Evolutionary conservation across 2,113 vertebrate species (phyloP), one percentile per base, ranked within the genome.

Genomic region (Aphyosemion australe): DNA sequence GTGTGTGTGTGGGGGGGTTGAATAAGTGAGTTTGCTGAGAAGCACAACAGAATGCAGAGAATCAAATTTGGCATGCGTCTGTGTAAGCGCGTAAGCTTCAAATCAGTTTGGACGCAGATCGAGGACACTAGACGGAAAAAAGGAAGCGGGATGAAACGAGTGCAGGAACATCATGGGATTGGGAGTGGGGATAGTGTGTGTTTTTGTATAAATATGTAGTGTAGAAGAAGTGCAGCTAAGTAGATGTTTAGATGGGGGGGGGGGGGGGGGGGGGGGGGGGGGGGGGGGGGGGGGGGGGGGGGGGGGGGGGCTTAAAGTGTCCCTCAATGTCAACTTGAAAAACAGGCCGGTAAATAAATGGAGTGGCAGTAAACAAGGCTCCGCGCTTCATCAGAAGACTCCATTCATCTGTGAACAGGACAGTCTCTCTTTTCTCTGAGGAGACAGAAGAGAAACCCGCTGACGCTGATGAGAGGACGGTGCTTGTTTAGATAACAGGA

Each of bases 91-190:
- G 87, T 88, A 88, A 87, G 87, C 87, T 88, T 91, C 86, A 89
- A 90, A 91, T 90, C 89, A 90, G 87, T 90, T 92, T 91, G 90
- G 89, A 88, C 87, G 72, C 85, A 91, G 88, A 91, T 92, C 87
- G 90, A 87, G 90, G 87, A 86, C 87, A 80, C 74, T 80, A 84
- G 86, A 88, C 67, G 51, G 47, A 52, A 79, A 84, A 86, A 85
- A 92, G 82, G 88, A 85, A 89, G 86, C 49, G 16, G 82, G 80
- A 85, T 87, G 86, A 85, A 87, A 86, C 65, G 32, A 41, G 76
- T 83, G 87, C 78, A 78, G 84, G 81, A 85, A 74, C 76, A 43
- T 84, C 75, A 86, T 77, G 80, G 80, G 76, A 83, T 71, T 76
- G 84, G 34, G 68, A 20, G 62, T 45, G 69, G 63, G 80, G 47